A percentile compares a stretch with the other conserved stretches of the same genome.
phyloP scores from a whole-genome alignment of 2,888 invertebrate species.

The Nymphalis urticae region DNA sequence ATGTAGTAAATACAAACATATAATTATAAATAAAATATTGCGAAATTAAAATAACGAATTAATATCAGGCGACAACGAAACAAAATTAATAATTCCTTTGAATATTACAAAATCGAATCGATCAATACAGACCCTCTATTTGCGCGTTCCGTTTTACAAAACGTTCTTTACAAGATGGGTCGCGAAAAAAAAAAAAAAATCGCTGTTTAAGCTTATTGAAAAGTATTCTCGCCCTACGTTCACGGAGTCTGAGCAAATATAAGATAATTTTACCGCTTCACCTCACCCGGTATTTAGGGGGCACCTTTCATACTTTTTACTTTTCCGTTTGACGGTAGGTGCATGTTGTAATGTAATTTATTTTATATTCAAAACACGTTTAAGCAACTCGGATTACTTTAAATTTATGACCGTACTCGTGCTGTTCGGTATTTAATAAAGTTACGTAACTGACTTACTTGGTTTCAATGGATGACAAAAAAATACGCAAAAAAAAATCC shows the following conservation, averaged over 20 bases:
- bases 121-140: conserved; percentile 73
- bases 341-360: conserved; percentile 72
- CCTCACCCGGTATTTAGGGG: conserved; percentile 80
- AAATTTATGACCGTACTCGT: conserved; percentile 25
- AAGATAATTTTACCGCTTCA: conserved; percentile 81
- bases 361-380: conserved; percentile 72
- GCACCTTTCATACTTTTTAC: conserved; percentile 80
- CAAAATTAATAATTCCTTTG: conserved; percentile 33
- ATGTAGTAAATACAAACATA: no score
- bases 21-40: neutral
- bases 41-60: neutral
- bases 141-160: conserved; percentile 67
- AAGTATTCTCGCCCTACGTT: conserved; percentile 80
- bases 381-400: conserved; percentile 36
- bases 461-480: neutral
- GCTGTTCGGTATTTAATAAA: neutral
- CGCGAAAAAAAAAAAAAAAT: conserved; percentile 71
- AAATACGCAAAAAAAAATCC: no score
- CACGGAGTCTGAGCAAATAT: conserved; percentile 81
- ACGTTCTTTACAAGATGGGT: conserved; percentile 69
- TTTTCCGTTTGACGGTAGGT: conserved; percentile 69
- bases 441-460: no score
- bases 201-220: conserved; percentile 81
- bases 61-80: conserved; percentile 3
- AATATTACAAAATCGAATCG: conserved; percentile 46